A percentile compares a stretch with the other conserved stretches of the same genome.
These are phyloP conservation scores for Chrysolina oricalcia DNA, from an alignment of 2,888 invertebrate species.

Conservation along the genomic window DNA sequence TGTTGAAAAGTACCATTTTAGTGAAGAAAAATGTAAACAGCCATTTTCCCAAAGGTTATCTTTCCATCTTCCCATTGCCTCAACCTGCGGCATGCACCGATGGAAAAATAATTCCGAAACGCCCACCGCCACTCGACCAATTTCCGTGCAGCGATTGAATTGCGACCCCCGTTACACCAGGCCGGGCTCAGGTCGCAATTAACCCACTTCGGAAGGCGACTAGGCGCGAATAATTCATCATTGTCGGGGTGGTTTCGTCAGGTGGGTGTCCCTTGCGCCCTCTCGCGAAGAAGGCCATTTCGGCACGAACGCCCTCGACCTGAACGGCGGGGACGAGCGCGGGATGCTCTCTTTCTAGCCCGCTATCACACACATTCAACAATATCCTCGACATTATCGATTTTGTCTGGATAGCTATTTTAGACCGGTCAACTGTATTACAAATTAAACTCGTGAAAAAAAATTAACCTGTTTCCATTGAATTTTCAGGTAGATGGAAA, in stretches of 20 bases:
- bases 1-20: too few relatives aligned
- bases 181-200: constrained; percentile 1
- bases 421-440: neutral
- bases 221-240: constrained; percentile 7
- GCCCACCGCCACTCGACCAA: constrained; percentile 8
- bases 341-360: neutral
- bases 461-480: too few relatives aligned
- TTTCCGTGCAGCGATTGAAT: constrained; percentile 13
- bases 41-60: too few relatives aligned
- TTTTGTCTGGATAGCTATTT: constrained; percentile 1
- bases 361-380: neutral
- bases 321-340: neutral
- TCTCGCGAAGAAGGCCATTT: neutral
- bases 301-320: neutral
- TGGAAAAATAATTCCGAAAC: neutral
- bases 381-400: constrained; percentile 15
- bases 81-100: neutral
- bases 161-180: neutral
- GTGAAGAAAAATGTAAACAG: too few relatives aligned
- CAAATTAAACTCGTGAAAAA: neutral
- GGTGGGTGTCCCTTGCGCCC: neutral
- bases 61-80: too few relatives aligned
- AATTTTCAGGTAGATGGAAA: too few relatives aligned
- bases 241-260: constrained; percentile 11
- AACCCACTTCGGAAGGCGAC: neutral